Evolutionary conservation across 2,113 vertebrate species (phyloP), one percentile per base, ranked within the genome.

Genomic region (Microtus richardsoni): DNA sequence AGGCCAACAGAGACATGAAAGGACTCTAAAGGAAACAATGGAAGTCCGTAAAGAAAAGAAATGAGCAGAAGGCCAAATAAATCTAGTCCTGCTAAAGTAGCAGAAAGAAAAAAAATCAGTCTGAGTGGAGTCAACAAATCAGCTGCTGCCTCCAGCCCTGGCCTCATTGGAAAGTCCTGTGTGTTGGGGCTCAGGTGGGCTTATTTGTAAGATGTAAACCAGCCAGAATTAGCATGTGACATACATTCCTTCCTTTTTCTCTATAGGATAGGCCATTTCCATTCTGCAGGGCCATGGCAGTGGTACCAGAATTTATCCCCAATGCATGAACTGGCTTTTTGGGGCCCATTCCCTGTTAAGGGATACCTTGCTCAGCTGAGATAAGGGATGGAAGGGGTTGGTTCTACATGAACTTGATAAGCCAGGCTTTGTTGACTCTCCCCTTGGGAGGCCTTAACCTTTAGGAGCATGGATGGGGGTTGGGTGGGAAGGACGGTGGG

Each of bases 51-150:
- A 60, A 64, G 60, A 66, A 74, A 26, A 78, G 24, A 88, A 78
- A 54, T 41, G 52, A 80, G 30, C 22, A 54, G 19, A 24, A 85
- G 78, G 68, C n/a, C 89, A 96, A 74, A 83, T 86, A 96, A 74
- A 79, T 86, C 17, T 80, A 39, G 41, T 79, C 54, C 85, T n/a
- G 13, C 60, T 92, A 44, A 47, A 52, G 24, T 21, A 21, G 12
- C n/a, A 77, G 68, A 79, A 92, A 91, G 52, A 64, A 91, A 96
- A 96, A 49, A 90, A 16, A 17, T 47, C 21, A 58, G 5, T 39
- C n/a, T 82, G 66, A 84, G 28, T 66, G 16, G 33, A 85, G 1
- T 88, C 33, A 74, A 39, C 39, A 74, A 4, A 33, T 22, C 28
- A 36, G 10, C 24, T 19, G 79, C 58, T 58, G 19, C 39, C 52